These are phyloP conservation scores for Mongoloraphidia duomilia DNA, from an alignment of 2,888 invertebrate species.

Conservation along the genomic window DNA sequence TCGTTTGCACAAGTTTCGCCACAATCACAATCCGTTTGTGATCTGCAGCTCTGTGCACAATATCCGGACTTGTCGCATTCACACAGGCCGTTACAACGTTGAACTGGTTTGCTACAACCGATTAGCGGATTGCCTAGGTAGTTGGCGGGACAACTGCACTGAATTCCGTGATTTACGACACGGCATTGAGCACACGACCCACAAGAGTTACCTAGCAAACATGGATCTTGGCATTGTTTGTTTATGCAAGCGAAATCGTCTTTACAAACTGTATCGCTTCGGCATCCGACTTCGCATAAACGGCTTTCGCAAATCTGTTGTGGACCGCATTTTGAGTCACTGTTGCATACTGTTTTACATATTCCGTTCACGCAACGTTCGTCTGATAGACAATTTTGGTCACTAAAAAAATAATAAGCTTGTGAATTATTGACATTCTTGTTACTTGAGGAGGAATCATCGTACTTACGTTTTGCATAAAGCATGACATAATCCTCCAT, in stretches of 20 bases:
- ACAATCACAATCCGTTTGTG: slow-evolving; percentile 58
- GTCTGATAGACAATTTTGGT: slow-evolving; percentile 67
- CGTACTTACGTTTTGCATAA: slow-evolving; percentile 54
- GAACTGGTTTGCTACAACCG: slow-evolving; percentile 57
- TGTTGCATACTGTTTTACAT: slow-evolving; percentile 76
- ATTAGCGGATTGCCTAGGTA: slow-evolving; percentile 71
- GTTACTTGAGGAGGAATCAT: slow-evolving; percentile 3
- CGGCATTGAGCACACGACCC: slow-evolving; percentile 73
- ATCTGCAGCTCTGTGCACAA: slow-evolving; percentile 54
- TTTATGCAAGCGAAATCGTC: slow-evolving; percentile 64
- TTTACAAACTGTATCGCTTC: slow-evolving; percentile 67
- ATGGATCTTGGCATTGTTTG: slow-evolving; percentile 76
- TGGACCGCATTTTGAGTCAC: slow-evolving; percentile 62
- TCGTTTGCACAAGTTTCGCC: slow-evolving; percentile 60
- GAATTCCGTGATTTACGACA: slow-evolving; percentile 70
- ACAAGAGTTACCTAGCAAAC: slow-evolving; percentile 55
- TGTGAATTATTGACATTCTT: not conserved
- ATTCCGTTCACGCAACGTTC: slow-evolving; percentile 74
- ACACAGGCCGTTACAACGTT: slow-evolving; percentile 60
- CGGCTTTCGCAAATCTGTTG: slow-evolving; percentile 80
- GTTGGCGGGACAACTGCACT: slow-evolving; percentile 71
- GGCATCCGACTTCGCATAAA: slow-evolving; percentile 74
- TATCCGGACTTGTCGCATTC: slow-evolving; percentile 71
- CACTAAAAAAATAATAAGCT: slow-evolving; percentile 35
- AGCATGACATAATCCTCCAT: slow-evolving; percentile 62